Evolutionary conservation across 1,140 invertebrate species (phyloP).

Genomic region (Mya arenaria): DNA sequence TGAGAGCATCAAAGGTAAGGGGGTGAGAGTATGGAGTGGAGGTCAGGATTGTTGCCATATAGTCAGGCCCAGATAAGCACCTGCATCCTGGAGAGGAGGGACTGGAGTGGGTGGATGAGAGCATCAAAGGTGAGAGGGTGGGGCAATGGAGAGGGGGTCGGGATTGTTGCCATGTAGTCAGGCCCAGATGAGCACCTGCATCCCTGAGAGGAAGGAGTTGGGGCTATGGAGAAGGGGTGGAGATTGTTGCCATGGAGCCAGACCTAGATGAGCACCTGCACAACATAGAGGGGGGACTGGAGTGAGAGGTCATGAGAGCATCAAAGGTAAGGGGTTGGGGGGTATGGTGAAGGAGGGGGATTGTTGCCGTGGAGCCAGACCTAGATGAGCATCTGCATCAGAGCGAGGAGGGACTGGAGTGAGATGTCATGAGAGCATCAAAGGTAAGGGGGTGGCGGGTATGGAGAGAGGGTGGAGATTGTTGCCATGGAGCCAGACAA

Average conservation of each 20-base stretch:
- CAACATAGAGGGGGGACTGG: not conserved
- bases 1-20: conserved; percentile 44
- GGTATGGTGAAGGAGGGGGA: conserved; percentile 26
- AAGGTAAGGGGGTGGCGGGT: no score
- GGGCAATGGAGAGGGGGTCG: not conserved
- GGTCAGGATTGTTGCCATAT: conserved; percentile 11
- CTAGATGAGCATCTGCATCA: not conserved
- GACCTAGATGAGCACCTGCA: not conserved
- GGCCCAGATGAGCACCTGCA: conserved; percentile 52
- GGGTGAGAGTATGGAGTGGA: not conserved
- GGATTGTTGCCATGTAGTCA: conserved; percentile 26
- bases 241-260: not conserved
- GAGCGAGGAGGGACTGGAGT: not conserved
- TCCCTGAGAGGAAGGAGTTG: conserved; percentile 45
- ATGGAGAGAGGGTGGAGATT: conserved; percentile 3
- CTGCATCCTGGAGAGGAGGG: conserved; percentile 50
- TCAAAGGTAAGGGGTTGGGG: not conserved
- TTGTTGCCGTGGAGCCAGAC: not conserved
- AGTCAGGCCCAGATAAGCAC: conserved; percentile 53
- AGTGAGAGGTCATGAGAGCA: not conserved
- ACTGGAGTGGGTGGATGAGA: conserved; percentile 44
- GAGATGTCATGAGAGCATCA: no score
- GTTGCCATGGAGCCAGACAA: not conserved
- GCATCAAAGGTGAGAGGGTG: conserved; percentile 19
- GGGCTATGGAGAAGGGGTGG: conserved; percentile 24